These are phyloP conservation scores for Esox masquinongy DNA, from an alignment of 2,797 vertebrate genomes.

Conservation along the genomic window DNA sequence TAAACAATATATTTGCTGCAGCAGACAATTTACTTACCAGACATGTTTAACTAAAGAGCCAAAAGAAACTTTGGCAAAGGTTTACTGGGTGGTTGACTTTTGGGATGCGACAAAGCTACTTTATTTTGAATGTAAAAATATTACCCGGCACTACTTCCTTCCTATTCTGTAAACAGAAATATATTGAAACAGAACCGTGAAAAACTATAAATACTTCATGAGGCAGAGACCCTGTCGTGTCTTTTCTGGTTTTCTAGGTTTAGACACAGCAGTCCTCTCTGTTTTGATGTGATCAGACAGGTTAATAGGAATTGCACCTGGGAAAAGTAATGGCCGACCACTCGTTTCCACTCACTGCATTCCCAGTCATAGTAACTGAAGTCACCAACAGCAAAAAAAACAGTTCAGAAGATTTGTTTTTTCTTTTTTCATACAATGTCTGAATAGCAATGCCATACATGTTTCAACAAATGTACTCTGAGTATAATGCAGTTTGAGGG, in stretches of 20 bases:
- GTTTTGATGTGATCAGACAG: conserved; percentile 40
- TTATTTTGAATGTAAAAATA: neutral
- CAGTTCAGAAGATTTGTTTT: neutral
- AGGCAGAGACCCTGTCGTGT: neutral
- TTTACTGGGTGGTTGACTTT: too few relatives aligned
- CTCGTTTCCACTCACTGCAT: conserved; percentile 9
- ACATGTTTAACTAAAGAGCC: neutral
- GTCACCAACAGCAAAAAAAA: neutral
- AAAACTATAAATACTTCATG: neutral
- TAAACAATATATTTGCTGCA: neutral
- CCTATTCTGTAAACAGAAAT: neutral
- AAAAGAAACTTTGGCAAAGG: neutral
- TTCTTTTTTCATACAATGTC: neutral
- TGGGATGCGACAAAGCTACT: neutral
- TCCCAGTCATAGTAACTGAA: conserved; percentile 24
- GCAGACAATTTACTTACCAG: neutral
- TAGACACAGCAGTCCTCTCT: conserved; percentile 20
- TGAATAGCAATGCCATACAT: neutral
- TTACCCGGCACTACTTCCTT: neutral
- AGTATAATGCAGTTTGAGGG: neutral
- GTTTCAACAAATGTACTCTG: neutral
- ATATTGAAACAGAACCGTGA: neutral
- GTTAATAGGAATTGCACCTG: conserved; percentile 34
- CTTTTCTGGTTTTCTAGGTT: neutral
- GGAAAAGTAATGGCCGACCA: conserved; percentile 23